Evolutionary conservation across 2,888 invertebrate species (phyloP).

Genomic region (Alviniconcha strummeri): DNA sequence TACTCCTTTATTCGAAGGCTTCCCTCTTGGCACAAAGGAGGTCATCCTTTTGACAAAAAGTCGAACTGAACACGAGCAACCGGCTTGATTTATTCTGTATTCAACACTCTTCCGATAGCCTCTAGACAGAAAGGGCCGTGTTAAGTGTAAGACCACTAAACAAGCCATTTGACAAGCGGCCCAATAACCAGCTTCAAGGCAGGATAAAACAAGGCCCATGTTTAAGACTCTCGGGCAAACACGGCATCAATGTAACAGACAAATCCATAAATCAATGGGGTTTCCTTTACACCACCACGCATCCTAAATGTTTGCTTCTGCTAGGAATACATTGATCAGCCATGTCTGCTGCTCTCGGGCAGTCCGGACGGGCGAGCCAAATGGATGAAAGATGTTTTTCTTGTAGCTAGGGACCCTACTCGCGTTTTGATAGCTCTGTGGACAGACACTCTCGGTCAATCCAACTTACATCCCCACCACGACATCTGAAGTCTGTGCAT

Average conservation of each 20-base stretch:
- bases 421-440: neutral
- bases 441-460: neutral
- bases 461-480: neutral
- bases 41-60: neutral
- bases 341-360: neutral
- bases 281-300: constrained; percentile 12
- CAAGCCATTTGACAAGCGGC: constrained; percentile 19
- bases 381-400: constrained; percentile 14
- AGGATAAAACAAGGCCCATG: constrained; percentile 11
- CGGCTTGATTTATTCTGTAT: constrained; percentile 16
- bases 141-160: neutral
- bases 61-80: neutral
- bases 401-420: neutral
- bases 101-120: neutral
- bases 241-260: constrained; percentile 13
- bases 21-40: too few relatives aligned
- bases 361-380: neutral
- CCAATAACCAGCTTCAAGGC: constrained; percentile 20
- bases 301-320: constrained; percentile 21
- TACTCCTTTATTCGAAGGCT: too few relatives aligned
- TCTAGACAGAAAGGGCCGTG: neutral
- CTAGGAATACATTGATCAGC: constrained; percentile 24
- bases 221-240: constrained; percentile 16
- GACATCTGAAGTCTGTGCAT: constrained; percentile 6
- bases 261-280: constrained; percentile 25